Conservation (phyloP, 2,888 invertebrate species). For the Protophormia terraenovae region DNA sequence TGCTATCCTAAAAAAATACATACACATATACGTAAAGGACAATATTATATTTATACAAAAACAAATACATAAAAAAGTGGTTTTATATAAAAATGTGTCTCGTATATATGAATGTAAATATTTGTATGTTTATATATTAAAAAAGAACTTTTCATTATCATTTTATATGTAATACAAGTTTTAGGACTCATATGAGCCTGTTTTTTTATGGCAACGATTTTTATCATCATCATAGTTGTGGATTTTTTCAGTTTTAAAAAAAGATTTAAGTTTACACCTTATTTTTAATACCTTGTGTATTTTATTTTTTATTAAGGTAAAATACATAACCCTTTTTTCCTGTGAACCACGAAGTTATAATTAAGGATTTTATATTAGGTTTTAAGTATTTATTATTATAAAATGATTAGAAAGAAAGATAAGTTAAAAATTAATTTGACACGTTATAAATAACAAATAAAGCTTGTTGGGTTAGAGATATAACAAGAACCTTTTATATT, state of each 20-base stretch:
- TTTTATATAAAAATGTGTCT: not conserved
- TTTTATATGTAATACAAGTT: not conserved
- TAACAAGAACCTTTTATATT: no score
- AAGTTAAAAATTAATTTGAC: not conserved
- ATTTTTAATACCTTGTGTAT: not conserved
- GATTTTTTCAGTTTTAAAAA: not conserved
- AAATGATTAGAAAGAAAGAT: not conserved
- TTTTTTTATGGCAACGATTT: not conserved
- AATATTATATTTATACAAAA: not conserved
- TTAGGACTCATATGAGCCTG: not conserved
- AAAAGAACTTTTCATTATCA: not conserved
- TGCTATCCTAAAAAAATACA: conserved; percentile 1
- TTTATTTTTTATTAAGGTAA: not conserved
- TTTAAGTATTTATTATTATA: not conserved
- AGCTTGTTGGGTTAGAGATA: no score
- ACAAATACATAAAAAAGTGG: not conserved
- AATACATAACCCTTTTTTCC: not conserved
- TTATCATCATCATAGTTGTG: not conserved
- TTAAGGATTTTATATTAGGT: not conserved
- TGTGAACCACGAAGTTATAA: not conserved
- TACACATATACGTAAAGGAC: not conserved
- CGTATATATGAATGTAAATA: not conserved
- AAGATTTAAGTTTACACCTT: conserved; percentile 12
- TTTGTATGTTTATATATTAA: not conserved
- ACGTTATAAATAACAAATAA: not conserved